phyloP scores from a whole-genome alignment of 2,113 vertebrate species.

The Microtus richardsoni region DNA sequence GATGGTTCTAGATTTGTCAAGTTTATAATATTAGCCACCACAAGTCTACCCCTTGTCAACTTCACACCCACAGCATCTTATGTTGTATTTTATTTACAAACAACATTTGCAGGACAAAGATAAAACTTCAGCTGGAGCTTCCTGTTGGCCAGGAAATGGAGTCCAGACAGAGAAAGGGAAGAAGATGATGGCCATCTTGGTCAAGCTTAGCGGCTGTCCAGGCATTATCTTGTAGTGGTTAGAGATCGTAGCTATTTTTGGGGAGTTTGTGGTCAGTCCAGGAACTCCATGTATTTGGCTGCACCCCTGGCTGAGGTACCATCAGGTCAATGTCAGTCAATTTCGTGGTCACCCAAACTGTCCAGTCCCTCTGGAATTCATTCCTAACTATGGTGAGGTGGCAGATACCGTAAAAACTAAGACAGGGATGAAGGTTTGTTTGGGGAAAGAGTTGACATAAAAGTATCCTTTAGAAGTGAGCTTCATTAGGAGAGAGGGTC shows the following conservation, averaged over 20 bases:
- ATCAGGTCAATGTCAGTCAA: conserved; percentile 96
- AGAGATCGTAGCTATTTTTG: conserved; percentile 41
- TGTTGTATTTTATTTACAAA: not conserved
- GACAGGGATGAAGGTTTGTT: not conserved
- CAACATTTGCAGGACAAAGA: not conserved
- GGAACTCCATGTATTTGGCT: conserved; percentile 68
- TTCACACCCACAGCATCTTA: not conserved
- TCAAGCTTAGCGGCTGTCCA: conserved; percentile 31
- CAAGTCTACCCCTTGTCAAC: not conserved
- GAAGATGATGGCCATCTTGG: not conserved
- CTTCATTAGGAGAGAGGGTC: too few species aligned
- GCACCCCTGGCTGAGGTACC: conserved; percentile 92
- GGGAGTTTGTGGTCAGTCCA: conserved; percentile 31
- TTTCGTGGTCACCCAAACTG: conserved; percentile 96
- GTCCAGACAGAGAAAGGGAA: not conserved
- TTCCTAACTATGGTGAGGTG: conserved; percentile 92
- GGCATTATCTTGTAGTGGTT: conserved; percentile 19
- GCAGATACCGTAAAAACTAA: too few species aligned
- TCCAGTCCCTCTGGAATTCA: conserved; percentile 96
- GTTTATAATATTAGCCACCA: not conserved
- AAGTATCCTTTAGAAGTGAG: not conserved
- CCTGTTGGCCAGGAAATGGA: not conserved
- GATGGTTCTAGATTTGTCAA: not conserved
- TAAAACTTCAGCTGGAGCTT: not conserved
- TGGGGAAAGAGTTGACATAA: not conserved